These are phyloP conservation scores for Lasioglossum calceatum DNA, from an alignment of 2,888 invertebrate genomes.

Conservation along the genomic window DNA sequence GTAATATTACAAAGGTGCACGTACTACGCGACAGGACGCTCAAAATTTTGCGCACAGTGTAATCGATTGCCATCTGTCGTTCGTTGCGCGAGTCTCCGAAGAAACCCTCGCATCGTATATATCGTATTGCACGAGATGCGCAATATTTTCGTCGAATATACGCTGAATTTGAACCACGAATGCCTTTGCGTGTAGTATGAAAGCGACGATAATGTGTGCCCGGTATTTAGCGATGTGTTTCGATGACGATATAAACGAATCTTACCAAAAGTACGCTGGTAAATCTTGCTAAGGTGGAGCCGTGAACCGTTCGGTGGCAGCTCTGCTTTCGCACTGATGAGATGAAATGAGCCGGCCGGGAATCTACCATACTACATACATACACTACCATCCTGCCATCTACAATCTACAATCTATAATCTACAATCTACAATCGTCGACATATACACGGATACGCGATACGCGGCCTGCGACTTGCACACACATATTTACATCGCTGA, in stretches of 20 bases:
- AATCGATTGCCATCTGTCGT: constrained; percentile 62
- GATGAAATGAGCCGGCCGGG: not conserved
- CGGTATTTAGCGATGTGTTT: not conserved
- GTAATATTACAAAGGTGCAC: no score
- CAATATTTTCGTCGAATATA: constrained; percentile 18
- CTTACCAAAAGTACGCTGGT: constrained; percentile 37
- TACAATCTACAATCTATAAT: no score
- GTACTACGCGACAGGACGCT: not conserved
- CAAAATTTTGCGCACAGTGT: not conserved
- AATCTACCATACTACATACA: not conserved
- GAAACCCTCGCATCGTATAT: not conserved
- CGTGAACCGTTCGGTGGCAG: constrained; percentile 27
- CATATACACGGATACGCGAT: no score
- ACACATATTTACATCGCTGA: not conserved
- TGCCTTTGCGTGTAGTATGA: not conserved
- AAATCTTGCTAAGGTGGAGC: constrained; percentile 17
- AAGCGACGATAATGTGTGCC: not conserved
- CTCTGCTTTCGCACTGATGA: constrained; percentile 44
- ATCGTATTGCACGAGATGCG: not conserved
- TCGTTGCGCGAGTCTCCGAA: constrained; percentile 22
- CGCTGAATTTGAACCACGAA: not conserved
- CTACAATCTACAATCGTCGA: no score
- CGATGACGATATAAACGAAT: not conserved
- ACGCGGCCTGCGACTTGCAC: not conserved
- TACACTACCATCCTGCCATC: not conserved